Percentiles rank a stretch among this genome's conserved stretches.
Evolutionary conservation across 1,140 invertebrate species (phyloP).

Genomic region (Philotrypesis tridentata): DNA sequence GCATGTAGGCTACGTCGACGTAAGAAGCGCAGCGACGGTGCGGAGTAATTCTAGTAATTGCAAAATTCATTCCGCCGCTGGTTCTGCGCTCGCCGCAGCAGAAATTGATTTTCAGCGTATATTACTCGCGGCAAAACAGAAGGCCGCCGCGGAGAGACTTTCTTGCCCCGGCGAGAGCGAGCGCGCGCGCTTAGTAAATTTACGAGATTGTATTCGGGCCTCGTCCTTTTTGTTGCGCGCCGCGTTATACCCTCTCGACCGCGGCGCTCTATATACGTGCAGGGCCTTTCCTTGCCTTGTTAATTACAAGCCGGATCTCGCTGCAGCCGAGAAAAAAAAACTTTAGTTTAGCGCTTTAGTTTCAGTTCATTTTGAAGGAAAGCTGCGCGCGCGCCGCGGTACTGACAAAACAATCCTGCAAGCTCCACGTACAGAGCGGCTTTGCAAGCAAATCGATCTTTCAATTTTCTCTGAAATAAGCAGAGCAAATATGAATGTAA

Average conservation of each 20-base stretch:
- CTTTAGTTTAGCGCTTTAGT: no score
- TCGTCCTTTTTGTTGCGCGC: conserved; percentile 56
- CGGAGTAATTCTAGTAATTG: neutral
- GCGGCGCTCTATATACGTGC: no score
- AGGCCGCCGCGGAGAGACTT: conserved; percentile 49
- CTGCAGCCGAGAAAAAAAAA: neutral
- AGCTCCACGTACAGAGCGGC: no score
- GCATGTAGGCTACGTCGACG: neutral
- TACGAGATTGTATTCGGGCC: conserved; percentile 64
- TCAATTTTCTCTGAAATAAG: no score
- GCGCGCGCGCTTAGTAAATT: conserved; percentile 57
- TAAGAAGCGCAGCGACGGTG: neutral
- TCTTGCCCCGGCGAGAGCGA: conserved; percentile 56
- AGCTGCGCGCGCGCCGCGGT: no score
- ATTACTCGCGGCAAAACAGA: conserved; percentile 57
- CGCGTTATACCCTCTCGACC: conserved; percentile 46
- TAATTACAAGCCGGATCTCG: conserved; percentile 54
- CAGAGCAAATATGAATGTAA: no score
- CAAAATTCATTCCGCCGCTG: conserved; percentile 21
- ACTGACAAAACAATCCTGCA: no score
- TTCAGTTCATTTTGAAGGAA: no score
- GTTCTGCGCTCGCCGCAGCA: conserved; percentile 11
- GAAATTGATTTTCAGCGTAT: conserved; percentile 61
- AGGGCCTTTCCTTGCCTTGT: conserved; percentile 50
- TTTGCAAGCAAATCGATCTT: no score